Base-by-base conservation (phyloP, 1,140 invertebrate species). In the Cotesia typhae region DNA sequence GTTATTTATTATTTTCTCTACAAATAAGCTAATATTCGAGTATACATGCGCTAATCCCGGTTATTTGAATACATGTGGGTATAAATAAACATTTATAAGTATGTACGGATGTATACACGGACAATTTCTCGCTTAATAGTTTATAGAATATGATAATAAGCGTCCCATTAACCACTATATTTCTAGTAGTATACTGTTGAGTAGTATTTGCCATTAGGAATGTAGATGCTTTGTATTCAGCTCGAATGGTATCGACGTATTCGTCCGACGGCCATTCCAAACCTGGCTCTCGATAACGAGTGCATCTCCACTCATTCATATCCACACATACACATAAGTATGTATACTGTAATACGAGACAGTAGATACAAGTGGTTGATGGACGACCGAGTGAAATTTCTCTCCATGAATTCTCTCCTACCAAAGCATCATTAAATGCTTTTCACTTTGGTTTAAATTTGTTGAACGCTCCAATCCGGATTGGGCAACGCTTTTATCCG, bases 131-230 rank as follows among this genome's bases (percentile, higher is more conserved):
- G n/a, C 37, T 41, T 7, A 37, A 37, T 12, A 9, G 7, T 36
- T 63, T 36, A 36, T 28, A 37, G 53, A n/a, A 57, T 20, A 47
- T 59, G 60, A 63, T 63, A 63, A 63, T 63, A 63, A 28, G 60
- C 60, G 60, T 41, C 60, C 60, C 60, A 63, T 63, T 63, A 63
- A 35, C 10, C 36, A 36, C 35, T 63, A 63, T 63, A 41, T 63
- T 37, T 36, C 60, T 63, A 36, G 14, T 63, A 36, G 14, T 12
- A 41, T 63, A 37, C 60, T 37, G 28, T 63, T 28, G 28, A 63
- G 36, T 41, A 63, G 53, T n/a, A 57, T 63, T 63, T 63, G 35
- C 60, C 60, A 63, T 37, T 10, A 63, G 60, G 28, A 63, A 63
- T 63, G 60, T 63, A 36, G 35, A 63, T 36, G 60, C 60, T 63